Conservation (phyloP, 2,797 vertebrate species). For the Girardinus metallicus region DNA sequence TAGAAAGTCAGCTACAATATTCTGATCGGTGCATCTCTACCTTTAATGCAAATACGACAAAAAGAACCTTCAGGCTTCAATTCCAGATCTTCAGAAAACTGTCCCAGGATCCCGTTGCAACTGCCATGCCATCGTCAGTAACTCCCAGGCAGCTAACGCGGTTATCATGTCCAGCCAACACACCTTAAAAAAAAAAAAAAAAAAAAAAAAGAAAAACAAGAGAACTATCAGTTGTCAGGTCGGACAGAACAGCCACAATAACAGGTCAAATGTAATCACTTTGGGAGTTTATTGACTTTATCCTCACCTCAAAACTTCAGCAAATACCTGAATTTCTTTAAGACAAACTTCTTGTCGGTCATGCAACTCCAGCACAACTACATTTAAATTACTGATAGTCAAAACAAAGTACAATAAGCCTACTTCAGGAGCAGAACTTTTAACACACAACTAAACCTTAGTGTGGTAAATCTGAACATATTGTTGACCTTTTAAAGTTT, state of each 20-base stretch:
- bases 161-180: slow-evolving; percentile 98
- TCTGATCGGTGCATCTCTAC: slow-evolving; percentile 1
- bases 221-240: neutral
- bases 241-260: neutral
- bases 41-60: slow-evolving; percentile 14
- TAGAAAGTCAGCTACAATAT: neutral
- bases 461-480: too few species aligned
- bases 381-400: neutral
- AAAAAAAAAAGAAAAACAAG: slow-evolving; percentile 29
- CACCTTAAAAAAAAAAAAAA: slow-evolving; percentile 81
- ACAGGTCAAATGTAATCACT: neutral
- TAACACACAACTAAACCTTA: too few species aligned
- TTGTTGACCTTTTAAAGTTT: neutral
- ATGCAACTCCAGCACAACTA: neutral
- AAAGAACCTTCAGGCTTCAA: slow-evolving; percentile 88
- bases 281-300: neutral
- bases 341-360: neutral
- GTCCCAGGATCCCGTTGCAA: slow-evolving; percentile 99
- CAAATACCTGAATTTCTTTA: neutral
- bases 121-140: slow-evolving; percentile 98
- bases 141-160: slow-evolving; percentile 99
- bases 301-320: neutral
- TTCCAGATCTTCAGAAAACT: slow-evolving; percentile 99
- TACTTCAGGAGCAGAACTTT: neutral
- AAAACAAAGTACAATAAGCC: neutral